Conservation (phyloP, 2,888 invertebrate genomes). For the Nineta flava region DNA sequence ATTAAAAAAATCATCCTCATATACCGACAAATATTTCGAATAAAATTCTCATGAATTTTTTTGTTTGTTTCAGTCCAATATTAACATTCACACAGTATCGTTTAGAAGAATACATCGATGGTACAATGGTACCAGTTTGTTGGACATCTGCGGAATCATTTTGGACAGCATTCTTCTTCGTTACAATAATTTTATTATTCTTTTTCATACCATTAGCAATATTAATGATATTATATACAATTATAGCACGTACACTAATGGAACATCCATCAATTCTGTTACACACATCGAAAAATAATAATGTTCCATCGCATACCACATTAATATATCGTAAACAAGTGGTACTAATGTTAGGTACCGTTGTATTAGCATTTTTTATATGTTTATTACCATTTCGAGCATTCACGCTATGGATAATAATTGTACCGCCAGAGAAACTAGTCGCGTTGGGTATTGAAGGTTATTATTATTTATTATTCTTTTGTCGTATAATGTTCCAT, state of each 20-base stretch:
- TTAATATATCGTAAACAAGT: slow-evolving; percentile 64
- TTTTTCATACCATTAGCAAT: slow-evolving; percentile 72
- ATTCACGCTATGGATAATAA: slow-evolving; percentile 73
- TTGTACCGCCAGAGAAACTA: slow-evolving; percentile 48
- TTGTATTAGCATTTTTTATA: slow-evolving; percentile 79
- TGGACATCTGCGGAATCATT: slow-evolving; percentile 61
- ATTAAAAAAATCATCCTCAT: no score
- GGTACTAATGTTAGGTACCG: slow-evolving; percentile 77
- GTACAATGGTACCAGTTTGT: slow-evolving; percentile 57
- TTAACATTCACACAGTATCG: slow-evolving; percentile 64
- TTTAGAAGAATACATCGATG: slow-evolving; percentile 54
- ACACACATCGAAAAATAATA: slow-evolving; percentile 34
- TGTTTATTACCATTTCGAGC: slow-evolving; percentile 81
- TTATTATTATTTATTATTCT: slow-evolving; percentile 69
- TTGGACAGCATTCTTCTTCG: slow-evolving; percentile 67
- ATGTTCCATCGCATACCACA: slow-evolving; percentile 34
- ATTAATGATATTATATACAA: slow-evolving; percentile 64
- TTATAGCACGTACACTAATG: slow-evolving; percentile 75
- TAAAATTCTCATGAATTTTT: no score
- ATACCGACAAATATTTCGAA: no score
- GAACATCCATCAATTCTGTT: slow-evolving; percentile 57
- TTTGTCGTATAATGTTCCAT: slow-evolving; percentile 76
- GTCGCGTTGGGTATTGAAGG: slow-evolving; percentile 56
- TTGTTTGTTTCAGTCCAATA: slow-evolving; percentile 62
- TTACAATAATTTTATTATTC: slow-evolving; percentile 65